These are phyloP conservation scores for Cephus sareptanus DNA, from an alignment of 2,888 invertebrate species.

Conservation along the genomic window DNA sequence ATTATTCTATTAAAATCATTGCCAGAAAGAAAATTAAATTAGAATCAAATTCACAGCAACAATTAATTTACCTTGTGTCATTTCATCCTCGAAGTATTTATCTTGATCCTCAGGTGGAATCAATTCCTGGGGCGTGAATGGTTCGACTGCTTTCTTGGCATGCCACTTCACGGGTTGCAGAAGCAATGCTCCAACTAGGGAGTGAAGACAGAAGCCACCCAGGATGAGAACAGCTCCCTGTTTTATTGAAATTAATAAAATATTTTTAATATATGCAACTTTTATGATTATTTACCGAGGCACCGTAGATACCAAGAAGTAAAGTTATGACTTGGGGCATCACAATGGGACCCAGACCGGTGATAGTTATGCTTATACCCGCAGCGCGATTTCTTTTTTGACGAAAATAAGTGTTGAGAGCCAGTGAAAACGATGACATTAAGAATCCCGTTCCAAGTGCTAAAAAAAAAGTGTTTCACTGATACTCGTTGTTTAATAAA, in stretches of 20 bases:
- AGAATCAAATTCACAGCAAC: not conserved
- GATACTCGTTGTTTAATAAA: not conserved
- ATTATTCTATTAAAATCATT: not conserved
- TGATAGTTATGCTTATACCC: conserved; percentile 74
- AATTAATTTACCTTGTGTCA: not conserved
- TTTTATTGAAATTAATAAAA: not conserved
- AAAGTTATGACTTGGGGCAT: conserved; percentile 73
- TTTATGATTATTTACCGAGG: conserved; percentile 53
- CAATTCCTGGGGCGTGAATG: not conserved
- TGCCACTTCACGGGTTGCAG: conserved; percentile 79
- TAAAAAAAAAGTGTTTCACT: conserved; percentile 64
- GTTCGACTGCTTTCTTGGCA: conserved; percentile 50
- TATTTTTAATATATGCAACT: not conserved
- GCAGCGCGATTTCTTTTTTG: conserved; percentile 73
- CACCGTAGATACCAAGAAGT: conserved; percentile 70
- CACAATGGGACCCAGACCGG: conserved; percentile 75
- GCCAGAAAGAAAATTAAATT: not conserved
- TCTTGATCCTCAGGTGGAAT: not conserved
- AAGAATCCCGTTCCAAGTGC: conserved; percentile 73
- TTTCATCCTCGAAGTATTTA: not conserved
- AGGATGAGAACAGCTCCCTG: conserved; percentile 74
- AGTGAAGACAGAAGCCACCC: conserved; percentile 73
- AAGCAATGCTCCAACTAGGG: conserved; percentile 71
- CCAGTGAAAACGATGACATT: conserved; percentile 73
- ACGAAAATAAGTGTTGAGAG: conserved; percentile 75